Conservation (phyloP, 2,888 invertebrate species). For the Melolontha melolontha region DNA sequence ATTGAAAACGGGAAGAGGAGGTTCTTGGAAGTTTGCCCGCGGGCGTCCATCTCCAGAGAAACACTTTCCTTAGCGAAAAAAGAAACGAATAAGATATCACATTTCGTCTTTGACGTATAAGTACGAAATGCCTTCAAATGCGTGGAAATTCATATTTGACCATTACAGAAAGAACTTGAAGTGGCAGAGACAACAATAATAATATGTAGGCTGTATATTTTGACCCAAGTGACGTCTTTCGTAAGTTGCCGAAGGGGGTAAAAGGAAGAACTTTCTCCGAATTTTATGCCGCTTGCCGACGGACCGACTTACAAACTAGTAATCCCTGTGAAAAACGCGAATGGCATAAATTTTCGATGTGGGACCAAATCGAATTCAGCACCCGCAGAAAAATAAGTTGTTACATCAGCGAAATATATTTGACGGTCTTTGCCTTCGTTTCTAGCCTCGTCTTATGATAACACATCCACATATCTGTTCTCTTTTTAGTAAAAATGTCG, state of each 20-base stretch:
- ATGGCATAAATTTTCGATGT: conserved; percentile 50
- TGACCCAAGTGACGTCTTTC: conserved; percentile 43
- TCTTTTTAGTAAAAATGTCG: neutral
- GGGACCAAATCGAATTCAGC: conserved; percentile 53
- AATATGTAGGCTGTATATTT: conserved; percentile 46
- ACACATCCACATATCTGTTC: too few relatives aligned
- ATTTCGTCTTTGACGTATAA: conserved; percentile 8
- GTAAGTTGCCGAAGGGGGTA: neutral
- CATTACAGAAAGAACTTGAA: conserved; percentile 24
- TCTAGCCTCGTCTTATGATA: neutral
- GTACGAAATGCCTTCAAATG: neutral
- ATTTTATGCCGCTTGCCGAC: conserved; percentile 45
- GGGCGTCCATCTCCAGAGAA: too few relatives aligned
- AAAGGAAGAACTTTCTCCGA: conserved; percentile 33
- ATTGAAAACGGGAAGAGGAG: too few relatives aligned
- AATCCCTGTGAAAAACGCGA: conserved; percentile 52
- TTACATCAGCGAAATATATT: conserved; percentile 54
- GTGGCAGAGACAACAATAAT: conserved; percentile 51
- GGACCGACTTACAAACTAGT: conserved; percentile 50
- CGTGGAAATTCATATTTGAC: conserved; percentile 18
- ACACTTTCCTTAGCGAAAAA: too few relatives aligned
- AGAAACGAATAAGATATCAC: neutral
- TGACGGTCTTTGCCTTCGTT: conserved; percentile 51
- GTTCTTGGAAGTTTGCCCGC: too few relatives aligned
- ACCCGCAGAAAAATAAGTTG: conserved; percentile 54